Evolutionary conservation across 2,888 invertebrate genomes (phyloP), one percentile per base, ranked within the genome.

Genomic region (Flexamia atlantica): DNA sequence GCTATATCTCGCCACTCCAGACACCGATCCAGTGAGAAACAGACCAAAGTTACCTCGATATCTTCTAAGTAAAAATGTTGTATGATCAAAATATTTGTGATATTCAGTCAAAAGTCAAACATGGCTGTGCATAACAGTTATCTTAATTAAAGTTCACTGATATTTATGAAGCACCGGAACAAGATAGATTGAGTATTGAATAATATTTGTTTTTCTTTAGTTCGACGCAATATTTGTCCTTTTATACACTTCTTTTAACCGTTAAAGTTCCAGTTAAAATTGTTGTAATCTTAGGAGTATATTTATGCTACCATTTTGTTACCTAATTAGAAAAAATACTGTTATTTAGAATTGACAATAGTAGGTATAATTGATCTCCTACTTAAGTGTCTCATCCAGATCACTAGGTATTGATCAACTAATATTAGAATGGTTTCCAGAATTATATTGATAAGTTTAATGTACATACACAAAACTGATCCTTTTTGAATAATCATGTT

Each of bases 41-140:
- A 70, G 40, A 70, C 32, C 36, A 70, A 70, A 40, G 70, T 70
- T 70, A 70, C 70, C 40, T 70, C 70, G 32, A 70, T 70, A 40
- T 40, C 28, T 20, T 36, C 70, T 40, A 70, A 70, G 20, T 70
- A 40, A 40, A 40, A 70, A 20, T 36, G n/a, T 70, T 9, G 36
- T 23, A 17, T 70, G 70, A 40, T 25, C 30, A n/a, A 36, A 3
- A 70, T 28, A n/a, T 28, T n/a, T 70, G 70, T 70, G 70, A 70
- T 70, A 70, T 36, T 70, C 40, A 17, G 70, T 5, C 70, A 64
- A 28, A 23, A n/a, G 64, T 64, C 64, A 64, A 64, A 32, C 70
- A 40, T 9, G 70, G 70, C 70, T 70, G 70, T 70, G 70, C 40
- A 36, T 70, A 28, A 70, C 36, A 70, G 17, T 64, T 30, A 30